These are phyloP conservation scores for Ciconia stormi DNA, from an alignment of 2,113 vertebrate genomes.

Conservation along the genomic window DNA sequence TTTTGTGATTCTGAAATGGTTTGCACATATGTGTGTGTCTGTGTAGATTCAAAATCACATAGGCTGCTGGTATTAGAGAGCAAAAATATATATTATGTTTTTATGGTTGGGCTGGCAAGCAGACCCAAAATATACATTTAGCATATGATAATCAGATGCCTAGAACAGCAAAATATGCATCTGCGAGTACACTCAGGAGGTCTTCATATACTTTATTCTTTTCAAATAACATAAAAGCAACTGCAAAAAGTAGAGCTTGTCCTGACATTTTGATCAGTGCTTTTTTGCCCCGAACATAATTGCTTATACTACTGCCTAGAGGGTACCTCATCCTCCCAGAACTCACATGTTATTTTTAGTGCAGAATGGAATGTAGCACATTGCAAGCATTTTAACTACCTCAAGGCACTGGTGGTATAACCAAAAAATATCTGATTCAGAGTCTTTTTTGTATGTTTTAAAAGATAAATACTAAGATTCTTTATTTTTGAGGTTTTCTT, in stretches of 20 bases:
- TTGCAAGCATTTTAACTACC: not conserved
- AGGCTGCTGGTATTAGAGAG: not conserved
- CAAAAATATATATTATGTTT: not conserved
- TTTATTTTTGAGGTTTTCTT: not conserved
- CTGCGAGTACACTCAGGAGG: not conserved
- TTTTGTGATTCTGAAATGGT: not conserved
- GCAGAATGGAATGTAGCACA: conserved; percentile 12
- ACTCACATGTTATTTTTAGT: conserved; percentile 37
- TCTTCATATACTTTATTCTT: not conserved
- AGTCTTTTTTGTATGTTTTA: not conserved
- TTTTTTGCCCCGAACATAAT: conserved; percentile 13
- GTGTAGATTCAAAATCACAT: not conserved
- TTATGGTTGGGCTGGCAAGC: not conserved
- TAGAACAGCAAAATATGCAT: not conserved
- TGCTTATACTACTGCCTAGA: conserved; percentile 20
- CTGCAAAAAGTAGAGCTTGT: not conserved
- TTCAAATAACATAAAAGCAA: conserved; percentile 8
- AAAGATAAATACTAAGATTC: not conserved
- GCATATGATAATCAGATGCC: not conserved
- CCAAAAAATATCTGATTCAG: not conserved
- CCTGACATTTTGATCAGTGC: conserved; percentile 23
- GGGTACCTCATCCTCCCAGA: not conserved
- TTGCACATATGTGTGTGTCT: not conserved
- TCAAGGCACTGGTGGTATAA: not conserved
- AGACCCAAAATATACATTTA: not conserved